Conservation (phyloP, 1,140 invertebrate species). For the Hyphantria cunea region DNA sequence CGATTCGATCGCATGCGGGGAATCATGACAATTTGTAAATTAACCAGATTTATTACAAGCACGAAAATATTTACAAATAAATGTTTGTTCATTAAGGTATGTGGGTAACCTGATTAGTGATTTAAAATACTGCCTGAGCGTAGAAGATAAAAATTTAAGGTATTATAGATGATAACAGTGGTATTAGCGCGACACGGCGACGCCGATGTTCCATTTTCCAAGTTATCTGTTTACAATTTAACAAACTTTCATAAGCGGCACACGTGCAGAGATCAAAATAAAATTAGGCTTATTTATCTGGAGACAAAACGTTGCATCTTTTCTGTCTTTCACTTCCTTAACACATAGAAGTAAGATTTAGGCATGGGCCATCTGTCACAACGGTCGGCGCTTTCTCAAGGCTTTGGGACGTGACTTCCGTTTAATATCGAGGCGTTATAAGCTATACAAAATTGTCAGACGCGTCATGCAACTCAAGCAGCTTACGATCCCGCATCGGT, state of each 20-base stretch:
- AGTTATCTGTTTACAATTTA: conserved; percentile 37
- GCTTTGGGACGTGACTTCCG: conserved; percentile 60
- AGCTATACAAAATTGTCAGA: conserved; percentile 66
- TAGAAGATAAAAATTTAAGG: conserved; percentile 14
- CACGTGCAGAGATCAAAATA: conserved; percentile 21
- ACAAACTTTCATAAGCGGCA: conserved; percentile 35
- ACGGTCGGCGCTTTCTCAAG: conserved; percentile 49
- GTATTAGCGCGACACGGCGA: conserved; percentile 5
- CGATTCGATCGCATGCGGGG: conserved; percentile 3
- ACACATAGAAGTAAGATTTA: conserved; percentile 28
- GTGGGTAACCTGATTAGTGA: conserved; percentile 6
- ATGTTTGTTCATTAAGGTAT: background rate
- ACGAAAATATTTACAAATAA: background rate
- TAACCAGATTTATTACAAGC: background rate
- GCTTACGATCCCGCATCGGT: too few relatives aligned
- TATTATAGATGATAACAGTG: conserved; percentile 15
- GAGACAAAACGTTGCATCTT: conserved; percentile 4
- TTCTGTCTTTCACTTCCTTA: background rate
- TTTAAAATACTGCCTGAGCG: conserved; percentile 11
- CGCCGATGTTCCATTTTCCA: conserved; percentile 34
- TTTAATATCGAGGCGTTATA: conserved; percentile 46
- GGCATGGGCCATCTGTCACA: conserved; percentile 34
- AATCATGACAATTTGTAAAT: background rate
- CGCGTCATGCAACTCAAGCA: conserved; percentile 42
- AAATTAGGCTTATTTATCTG: conserved; percentile 19